Conservation (phyloP, 1,140 invertebrate species). For the Bombus confusus region DNA sequence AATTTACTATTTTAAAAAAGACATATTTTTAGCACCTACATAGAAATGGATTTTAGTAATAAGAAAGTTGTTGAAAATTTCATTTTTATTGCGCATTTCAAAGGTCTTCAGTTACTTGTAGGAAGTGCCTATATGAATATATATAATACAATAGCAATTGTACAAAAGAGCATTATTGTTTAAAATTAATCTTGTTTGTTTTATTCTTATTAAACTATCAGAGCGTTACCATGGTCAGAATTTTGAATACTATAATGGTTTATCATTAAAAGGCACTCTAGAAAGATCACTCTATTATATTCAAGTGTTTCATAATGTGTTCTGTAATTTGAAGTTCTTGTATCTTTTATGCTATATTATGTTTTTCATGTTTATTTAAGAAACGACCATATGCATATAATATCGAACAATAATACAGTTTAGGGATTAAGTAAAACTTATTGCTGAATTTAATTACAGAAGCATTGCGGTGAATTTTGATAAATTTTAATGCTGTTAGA, state of each 20-base stretch:
- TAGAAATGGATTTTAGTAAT: slow-evolving; percentile 29
- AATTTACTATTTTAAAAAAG: neutral
- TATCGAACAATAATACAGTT: slow-evolving; percentile 49
- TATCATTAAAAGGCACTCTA: slow-evolving; percentile 38
- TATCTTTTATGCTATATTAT: neutral
- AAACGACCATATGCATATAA: slow-evolving; percentile 31
- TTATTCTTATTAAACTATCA: slow-evolving; percentile 66
- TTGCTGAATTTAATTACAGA: slow-evolving; percentile 73
- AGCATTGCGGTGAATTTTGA: slow-evolving; percentile 43
- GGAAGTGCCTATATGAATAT: slow-evolving; percentile 79
- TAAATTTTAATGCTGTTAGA: slow-evolving; percentile 30
- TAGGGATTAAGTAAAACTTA: slow-evolving; percentile 54
- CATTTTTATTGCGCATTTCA: slow-evolving; percentile 38
- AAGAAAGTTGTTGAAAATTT: slow-evolving; percentile 38
- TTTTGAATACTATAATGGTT: slow-evolving; percentile 49
- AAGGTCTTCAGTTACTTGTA: slow-evolving; percentile 74
- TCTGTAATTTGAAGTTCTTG: neutral
- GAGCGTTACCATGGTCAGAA: slow-evolving; percentile 71
- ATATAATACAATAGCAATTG: slow-evolving; percentile 69
- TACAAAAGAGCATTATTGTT: slow-evolving; percentile 48
- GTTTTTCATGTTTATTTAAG: slow-evolving; percentile 14
- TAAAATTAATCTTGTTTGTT: slow-evolving; percentile 60
- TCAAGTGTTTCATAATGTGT: slow-evolving; percentile 23
- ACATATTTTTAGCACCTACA: slow-evolving; percentile 12
- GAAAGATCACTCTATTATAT: slow-evolving; percentile 17